A percentile compares a stretch with the other conserved stretches of the same genome.
Conservation (phyloP, 2,888 invertebrate genomes). For the Lepidochrysops patricia region DNA sequence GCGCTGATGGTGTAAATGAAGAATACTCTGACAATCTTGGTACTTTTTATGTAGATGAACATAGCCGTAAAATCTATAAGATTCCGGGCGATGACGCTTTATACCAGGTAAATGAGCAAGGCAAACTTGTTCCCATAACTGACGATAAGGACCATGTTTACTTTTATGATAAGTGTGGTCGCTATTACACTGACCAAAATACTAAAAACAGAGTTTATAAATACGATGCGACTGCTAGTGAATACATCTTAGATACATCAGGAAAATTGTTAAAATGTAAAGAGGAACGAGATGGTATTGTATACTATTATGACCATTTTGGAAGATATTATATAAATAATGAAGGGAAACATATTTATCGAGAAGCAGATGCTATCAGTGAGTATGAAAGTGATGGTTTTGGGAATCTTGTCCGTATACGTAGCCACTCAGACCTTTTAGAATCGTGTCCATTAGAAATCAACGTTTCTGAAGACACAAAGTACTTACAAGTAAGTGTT, state of each 20-base stretch:
- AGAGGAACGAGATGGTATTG: constrained; percentile 49
- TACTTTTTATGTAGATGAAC: constrained; percentile 49
- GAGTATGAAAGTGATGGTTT: constrained; percentile 67
- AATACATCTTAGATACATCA: constrained; percentile 58
- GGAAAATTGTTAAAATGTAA: constrained; percentile 54
- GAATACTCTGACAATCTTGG: constrained; percentile 58
- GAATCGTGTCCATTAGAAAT: constrained; percentile 52
- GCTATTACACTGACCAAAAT: constrained; percentile 49
- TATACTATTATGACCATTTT: constrained; percentile 57
- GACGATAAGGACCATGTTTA: constrained; percentile 52
- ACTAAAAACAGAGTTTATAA: constrained; percentile 56
- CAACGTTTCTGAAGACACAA: constrained; percentile 58
- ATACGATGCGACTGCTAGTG: constrained; percentile 52
- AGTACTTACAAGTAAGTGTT: constrained; percentile 52
- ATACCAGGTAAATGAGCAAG: constrained; percentile 54
- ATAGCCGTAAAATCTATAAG: constrained; percentile 60
- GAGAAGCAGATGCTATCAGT: constrained; percentile 49
- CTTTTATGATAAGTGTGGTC: constrained; percentile 62
- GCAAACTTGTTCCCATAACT: constrained; percentile 48
- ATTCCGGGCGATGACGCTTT: constrained; percentile 39
- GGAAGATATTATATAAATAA: constrained; percentile 58
- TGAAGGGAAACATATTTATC: constrained; percentile 58
- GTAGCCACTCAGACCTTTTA: constrained; percentile 49
- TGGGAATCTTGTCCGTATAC: constrained; percentile 63
- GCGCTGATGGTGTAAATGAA: constrained; percentile 50